Evolutionary conservation across 2,888 invertebrate genomes (phyloP).

Genomic region (Ectemnius cavifrons): DNA sequence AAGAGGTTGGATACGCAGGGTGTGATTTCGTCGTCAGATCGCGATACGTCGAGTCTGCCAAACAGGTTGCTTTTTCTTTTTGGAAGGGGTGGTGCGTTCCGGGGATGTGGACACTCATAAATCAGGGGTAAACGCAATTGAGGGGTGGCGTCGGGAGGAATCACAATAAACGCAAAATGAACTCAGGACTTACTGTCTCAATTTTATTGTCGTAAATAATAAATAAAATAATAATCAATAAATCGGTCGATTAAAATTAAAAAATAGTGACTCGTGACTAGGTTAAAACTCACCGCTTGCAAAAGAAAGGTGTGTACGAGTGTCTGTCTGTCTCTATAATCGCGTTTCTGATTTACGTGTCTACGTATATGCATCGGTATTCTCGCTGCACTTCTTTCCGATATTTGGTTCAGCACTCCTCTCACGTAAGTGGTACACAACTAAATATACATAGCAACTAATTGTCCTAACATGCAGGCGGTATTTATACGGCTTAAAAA

Average conservation of each 20-base stretch:
- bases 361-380: constrained; percentile 42
- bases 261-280: constrained; percentile 78
- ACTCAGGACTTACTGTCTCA: constrained; percentile 58
- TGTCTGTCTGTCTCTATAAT: constrained; percentile 31
- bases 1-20: constrained; percentile 44
- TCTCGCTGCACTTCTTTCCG: too few relatives aligned
- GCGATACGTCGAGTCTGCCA: constrained; percentile 17
- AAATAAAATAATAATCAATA: constrained; percentile 77
- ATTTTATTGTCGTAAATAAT: constrained; percentile 72
- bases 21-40: constrained; percentile 20
- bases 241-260: constrained; percentile 73
- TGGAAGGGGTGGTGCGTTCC: constrained; percentile 18
- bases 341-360: constrained; percentile 33
- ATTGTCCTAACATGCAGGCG: constrained; percentile 4
- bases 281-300: constrained; percentile 78
- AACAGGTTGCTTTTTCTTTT: constrained; percentile 3
- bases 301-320: constrained; percentile 66
- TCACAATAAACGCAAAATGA: constrained; percentile 37
- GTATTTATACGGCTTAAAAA: constrained; percentile 6
- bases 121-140: constrained; percentile 5
- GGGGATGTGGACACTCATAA: constrained; percentile 20
- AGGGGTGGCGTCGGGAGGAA: neutral
- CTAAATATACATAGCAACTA: neutral
- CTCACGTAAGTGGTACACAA: too few relatives aligned
- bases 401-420: too few relatives aligned